Evolutionary conservation across 1,140 invertebrate species (phyloP), one percentile per base, ranked within the genome.

Genomic region (Drosophila santomea): DNA sequence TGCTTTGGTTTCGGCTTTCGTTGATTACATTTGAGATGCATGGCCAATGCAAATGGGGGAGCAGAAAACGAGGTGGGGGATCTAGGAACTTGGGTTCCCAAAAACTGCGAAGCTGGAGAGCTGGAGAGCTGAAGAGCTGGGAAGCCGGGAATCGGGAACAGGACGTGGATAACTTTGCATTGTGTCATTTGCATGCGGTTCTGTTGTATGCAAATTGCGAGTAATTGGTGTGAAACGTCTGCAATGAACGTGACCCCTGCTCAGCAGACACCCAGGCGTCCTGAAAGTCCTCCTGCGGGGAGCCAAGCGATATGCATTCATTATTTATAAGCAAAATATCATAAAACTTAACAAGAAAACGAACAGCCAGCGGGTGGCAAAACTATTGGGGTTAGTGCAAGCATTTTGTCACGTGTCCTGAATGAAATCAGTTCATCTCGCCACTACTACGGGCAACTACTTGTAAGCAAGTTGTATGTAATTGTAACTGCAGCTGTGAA

Each of bases 171-270:
- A 72, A 78, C 78, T 85, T 74, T 78, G 74, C 83, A 86, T 79
- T 80, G 80, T 62, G 85, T 83, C 83, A 86, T 86, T 86, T 88
- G 83, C 83, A 86, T 86, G 83, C 80, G 84, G 79, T 74, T 78
- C 74, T 83, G 82, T 78, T 82, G 62, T 74, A 86, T 86, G 83
- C 84, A 86, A 89, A 86, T 86, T 68, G 79, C 80, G 86, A 88
- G 83, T 86, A 86, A 86, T 86, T 86, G 83, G 83, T 89, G 83
- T 86, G 83, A 86, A 86, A 89, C 80, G 85, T 81, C 84, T 79
- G 76, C 67, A 38, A 45, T 51, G 72, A 71, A 83, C 83, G 80
- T 83, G 83, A 89, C 83, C 78, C 58, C 60, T 63, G 62, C 50
- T 41, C 25, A 47, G 44, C 73, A 56, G 72, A 55, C 43, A 59